Evolutionary conservation across 2,797 vertebrate genomes (phyloP).

Genomic region (Poeciliopsis turneri): DNA sequence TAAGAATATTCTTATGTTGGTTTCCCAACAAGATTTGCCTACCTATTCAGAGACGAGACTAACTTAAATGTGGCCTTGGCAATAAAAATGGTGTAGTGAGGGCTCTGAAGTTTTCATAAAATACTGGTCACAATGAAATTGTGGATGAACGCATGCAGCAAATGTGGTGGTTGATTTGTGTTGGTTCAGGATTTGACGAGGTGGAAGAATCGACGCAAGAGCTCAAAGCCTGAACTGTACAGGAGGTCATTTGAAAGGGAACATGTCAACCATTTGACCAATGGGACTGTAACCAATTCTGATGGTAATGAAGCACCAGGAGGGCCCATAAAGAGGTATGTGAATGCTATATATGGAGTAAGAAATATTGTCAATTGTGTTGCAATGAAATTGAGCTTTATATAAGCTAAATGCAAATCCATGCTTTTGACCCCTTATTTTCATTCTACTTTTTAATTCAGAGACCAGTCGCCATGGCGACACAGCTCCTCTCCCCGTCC

Average conservation of each 20-base stretch:
- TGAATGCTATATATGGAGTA: not conserved
- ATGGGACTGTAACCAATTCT: slow-evolving; percentile 59
- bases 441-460: slow-evolving; percentile 37
- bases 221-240: slow-evolving; percentile 85
- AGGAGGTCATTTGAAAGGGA: slow-evolving; percentile 90
- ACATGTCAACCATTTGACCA: slow-evolving; percentile 75
- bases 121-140: not conserved
- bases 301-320: slow-evolving; percentile 72
- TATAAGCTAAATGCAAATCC: not conserved
- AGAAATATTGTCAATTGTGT: not conserved
- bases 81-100: not conserved
- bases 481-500: slow-evolving; percentile 36
- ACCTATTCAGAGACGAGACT: not conserved
- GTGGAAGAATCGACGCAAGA: slow-evolving; percentile 94
- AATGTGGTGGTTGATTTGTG: not conserved
- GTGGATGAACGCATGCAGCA: not conserved
- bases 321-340: slow-evolving; percentile 84
- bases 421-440: not conserved
- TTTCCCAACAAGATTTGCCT: not conserved
- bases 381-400: not conserved
- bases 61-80: not conserved
- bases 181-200: slow-evolving; percentile 87
- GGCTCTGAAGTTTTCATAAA: not conserved
- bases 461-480: slow-evolving; percentile 75
- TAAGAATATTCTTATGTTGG: not conserved